Evolutionary conservation across 2,113 vertebrate species (phyloP), one percentile per base, ranked within the genome.

Genomic region (Passer domesticus): DNA sequence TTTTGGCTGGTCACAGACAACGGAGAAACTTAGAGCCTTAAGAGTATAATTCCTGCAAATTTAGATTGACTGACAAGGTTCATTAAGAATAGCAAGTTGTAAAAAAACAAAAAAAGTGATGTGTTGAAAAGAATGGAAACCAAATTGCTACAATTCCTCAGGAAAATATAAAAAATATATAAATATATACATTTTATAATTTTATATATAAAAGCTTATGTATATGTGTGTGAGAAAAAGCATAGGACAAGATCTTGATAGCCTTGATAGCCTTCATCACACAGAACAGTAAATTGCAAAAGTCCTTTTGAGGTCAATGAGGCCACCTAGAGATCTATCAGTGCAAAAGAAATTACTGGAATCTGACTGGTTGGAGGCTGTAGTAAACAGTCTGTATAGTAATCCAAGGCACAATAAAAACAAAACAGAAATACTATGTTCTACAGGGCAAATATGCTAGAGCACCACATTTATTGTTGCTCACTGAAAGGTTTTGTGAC

Each of bases 141-240:
- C 1, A 84, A 39, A 46, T 81, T 55, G 9, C 15, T 76, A 4
- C 5, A 55, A 5, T 37, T 82, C 49, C 23, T 70, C 39, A 41
- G 15, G 9, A 62, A 37, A 37, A 37, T 37, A 37, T 37, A 37
- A 37, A 37, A 37, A 37, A 37, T 55, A 24, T 53, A 13, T 18
- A 41, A 28, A 31, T 31, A 24, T 24, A 44, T 19, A 35, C 15
- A 22, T 35, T 7, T 59, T 46, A n/a, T 24, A 47, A 24, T 11
- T 47, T 18, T 47, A 31, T 22, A 20, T 33, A 13, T 27, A 33
- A 15, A 58, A 12, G 9, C 25, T 18, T 13, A 6, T 2, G 1
- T 35, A 0, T 41, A 0, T 23, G 6, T 37, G 0, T n/a, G 5
- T 43, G 2, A 39, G 3, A 24, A 13, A 8, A 75, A 31, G 64